Evolutionary conservation across 2,888 invertebrate species (phyloP).

Genomic region (Eristalis arbustorum): DNA sequence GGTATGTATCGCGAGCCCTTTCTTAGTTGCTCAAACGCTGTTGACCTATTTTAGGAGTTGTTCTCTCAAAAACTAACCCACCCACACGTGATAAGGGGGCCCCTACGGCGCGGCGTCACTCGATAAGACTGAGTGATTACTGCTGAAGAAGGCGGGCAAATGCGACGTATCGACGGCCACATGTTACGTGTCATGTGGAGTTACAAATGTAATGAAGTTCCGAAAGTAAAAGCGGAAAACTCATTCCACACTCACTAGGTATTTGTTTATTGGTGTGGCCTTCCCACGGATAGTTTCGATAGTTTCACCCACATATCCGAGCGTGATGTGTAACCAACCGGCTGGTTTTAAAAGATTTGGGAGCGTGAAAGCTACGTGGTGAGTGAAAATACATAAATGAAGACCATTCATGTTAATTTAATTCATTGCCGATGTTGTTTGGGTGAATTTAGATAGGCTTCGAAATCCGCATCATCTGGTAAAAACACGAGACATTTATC

Average conservation of each 20-base stretch:
- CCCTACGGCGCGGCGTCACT: conserved; percentile 14
- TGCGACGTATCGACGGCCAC: conserved; percentile 3
- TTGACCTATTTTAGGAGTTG: conserved; percentile 26
- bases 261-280: background rate
- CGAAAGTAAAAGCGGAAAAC: background rate
- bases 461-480: background rate
- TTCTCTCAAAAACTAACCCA: background rate
- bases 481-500: background rate
- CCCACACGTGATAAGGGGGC: background rate
- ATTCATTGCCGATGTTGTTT: background rate
- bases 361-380: background rate
- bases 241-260: background rate
- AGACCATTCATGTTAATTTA: background rate
- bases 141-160: background rate
- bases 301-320: background rate
- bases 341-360: background rate
- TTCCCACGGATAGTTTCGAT: background rate
- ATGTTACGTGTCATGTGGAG: background rate
- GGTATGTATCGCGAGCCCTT: background rate
- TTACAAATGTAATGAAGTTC: background rate
- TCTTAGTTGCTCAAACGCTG: conserved; percentile 8
- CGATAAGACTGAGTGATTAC: conserved; percentile 7
- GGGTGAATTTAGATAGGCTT: background rate
- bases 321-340: background rate
- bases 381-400: background rate